A percentile compares a stretch with the other conserved stretches of the same genome.
Conservation (phyloP, 2,113 vertebrate genomes). For the Amia ocellicauda region DNA sequence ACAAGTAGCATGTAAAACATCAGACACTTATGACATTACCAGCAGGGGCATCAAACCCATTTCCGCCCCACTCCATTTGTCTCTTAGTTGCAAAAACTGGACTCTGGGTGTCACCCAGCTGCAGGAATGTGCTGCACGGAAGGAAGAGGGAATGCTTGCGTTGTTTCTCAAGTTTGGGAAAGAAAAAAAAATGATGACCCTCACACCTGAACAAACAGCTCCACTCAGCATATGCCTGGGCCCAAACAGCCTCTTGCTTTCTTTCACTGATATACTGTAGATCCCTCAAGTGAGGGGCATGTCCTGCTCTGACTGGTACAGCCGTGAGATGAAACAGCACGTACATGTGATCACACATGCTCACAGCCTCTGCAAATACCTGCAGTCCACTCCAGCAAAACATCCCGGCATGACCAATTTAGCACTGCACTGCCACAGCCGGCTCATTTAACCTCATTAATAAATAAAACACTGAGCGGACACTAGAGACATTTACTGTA, state of each 20-base stretch:
- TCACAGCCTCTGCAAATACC: conserved; percentile 4
- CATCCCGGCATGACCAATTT: background rate
- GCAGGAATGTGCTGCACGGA: conserved; percentile 16
- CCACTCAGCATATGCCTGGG: conserved; percentile 10
- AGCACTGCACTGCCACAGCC: background rate
- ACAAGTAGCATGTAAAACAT: conserved; percentile 54
- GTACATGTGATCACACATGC: conserved; percentile 42
- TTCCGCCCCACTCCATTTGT: conserved; percentile 58
- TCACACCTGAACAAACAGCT: conserved; percentile 50
- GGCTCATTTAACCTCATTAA: too few relatives aligned
- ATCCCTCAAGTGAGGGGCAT: conserved; percentile 42
- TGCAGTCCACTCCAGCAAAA: too few relatives aligned
- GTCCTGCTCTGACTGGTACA: conserved; percentile 38
- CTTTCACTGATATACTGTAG: conserved; percentile 4
- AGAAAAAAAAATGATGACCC: conserved; percentile 18
- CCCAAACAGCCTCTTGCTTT: background rate
- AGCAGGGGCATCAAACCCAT: conserved; percentile 53
- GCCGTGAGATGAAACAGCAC: conserved; percentile 46
- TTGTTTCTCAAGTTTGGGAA: conserved; percentile 14
- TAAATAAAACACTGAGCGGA: too few relatives aligned
- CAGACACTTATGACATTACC: conserved; percentile 38
- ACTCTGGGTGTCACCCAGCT: conserved; percentile 48
- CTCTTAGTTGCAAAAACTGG: conserved; percentile 54
- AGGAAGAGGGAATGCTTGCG: conserved; percentile 20
- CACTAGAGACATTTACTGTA: too few relatives aligned